Percentiles rank a stretch among this genome's conserved stretches.
Evolutionary conservation across 1,140 invertebrate genomes (phyloP).

Genomic region (Wiebesia pumilae): DNA sequence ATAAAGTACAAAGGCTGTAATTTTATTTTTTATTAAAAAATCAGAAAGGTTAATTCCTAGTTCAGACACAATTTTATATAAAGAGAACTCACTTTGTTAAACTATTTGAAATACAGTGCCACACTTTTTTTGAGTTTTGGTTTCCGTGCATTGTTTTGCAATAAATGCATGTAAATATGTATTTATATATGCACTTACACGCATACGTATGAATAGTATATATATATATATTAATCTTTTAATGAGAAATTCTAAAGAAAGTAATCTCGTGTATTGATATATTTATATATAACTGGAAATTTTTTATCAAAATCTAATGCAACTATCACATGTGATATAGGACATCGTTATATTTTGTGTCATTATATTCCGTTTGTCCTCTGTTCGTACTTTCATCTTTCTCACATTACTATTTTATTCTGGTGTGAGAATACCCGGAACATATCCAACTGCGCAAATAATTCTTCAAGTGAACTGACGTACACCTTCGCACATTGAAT

Average conservation of each 20-base stretch:
- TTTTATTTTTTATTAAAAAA: no score
- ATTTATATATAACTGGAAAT: no score
- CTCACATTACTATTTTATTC: background rate
- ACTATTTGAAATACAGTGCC: no score
- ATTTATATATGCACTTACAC: no score
- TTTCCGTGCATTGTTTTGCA: no score
- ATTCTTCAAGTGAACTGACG: background rate
- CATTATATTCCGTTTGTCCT: background rate
- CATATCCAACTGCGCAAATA: background rate
- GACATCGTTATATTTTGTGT: background rate
- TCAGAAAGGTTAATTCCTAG: background rate
- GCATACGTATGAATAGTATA: no score
- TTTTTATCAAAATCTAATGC: background rate
- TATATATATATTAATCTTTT: no score
- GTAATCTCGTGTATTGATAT: no score
- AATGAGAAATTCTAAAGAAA: no score
- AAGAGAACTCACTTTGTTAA: background rate
- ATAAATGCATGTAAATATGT: no score
- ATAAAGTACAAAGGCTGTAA: background rate
- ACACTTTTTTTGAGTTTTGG: no score
- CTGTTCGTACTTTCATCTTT: background rate
- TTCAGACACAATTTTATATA: no score
- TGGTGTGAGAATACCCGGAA: background rate
- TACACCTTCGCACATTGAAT: background rate
- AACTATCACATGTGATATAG: background rate